These are phyloP conservation scores for Trimorus sp. DNA, from an alignment of 2,888 invertebrate genomes.

Conservation along the genomic window DNA sequence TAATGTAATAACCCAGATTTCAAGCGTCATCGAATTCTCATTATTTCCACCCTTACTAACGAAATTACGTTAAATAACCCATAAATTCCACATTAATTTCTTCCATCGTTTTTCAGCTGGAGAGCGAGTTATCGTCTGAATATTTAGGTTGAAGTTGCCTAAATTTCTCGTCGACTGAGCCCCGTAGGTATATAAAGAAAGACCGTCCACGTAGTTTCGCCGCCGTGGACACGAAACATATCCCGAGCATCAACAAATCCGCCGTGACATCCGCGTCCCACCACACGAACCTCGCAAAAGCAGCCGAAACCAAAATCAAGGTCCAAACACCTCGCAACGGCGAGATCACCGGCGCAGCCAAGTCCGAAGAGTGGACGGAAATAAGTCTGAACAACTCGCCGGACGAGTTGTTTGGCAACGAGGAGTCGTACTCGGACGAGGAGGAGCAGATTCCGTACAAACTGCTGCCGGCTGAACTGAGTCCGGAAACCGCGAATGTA, in stretches of 20 bases:
- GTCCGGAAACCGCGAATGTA: conserved; percentile 72
- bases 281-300: conserved; percentile 74
- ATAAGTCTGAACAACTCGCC: conserved; percentile 88
- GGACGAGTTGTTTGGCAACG: conserved; percentile 85
- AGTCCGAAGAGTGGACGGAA: conserved; percentile 88
- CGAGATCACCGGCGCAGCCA: conserved; percentile 70
- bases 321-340: conserved; percentile 70
- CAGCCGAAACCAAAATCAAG: conserved; percentile 72
- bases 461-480: conserved; percentile 79
- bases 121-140: conserved; percentile 76
- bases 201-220: conserved; percentile 78
- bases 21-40: too few species aligned
- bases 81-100: too few species aligned
- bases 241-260: conserved; percentile 70
- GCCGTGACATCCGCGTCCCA: conserved; percentile 75
- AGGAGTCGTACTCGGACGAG: conserved; percentile 82
- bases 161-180: conserved; percentile 78
- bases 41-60: too few species aligned
- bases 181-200: conserved; percentile 79
- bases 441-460: conserved; percentile 82
- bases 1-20: too few species aligned
- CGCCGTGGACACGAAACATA: conserved; percentile 75
- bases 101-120: conserved; percentile 74
- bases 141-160: conserved; percentile 76
- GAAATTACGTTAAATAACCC: too few species aligned